Evolutionary conservation across 2,113 vertebrate genomes (phyloP), one percentile per base, ranked within the genome.

Genomic region (Pomatorhinus ruficollis): DNA sequence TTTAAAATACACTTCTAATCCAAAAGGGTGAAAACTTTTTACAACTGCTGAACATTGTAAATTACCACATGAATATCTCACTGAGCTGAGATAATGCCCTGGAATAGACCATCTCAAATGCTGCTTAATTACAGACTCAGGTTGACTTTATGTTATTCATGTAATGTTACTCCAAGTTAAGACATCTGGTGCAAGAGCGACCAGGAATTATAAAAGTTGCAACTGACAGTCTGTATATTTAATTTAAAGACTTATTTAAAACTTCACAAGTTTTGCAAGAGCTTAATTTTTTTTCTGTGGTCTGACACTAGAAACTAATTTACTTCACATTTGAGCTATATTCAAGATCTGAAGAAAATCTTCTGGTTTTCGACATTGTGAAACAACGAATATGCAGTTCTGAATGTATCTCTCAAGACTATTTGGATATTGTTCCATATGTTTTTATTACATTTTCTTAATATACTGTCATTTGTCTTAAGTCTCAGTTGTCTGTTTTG

Each of bases 101-200:
- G 99, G 99, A 98, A 98, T 98, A 98, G 98, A 98, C 98, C 98
- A 99, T 99, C 98, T 99, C 98, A 98, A 97, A 98, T 99, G 99
- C 99, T 99, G 99, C 99, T 99, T 98, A 98, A 98, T 98, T 98
- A 98, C 98, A 98, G 98, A 99, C 99, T 99, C 99, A 99, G 99
- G 99, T 99, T 98, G 97, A 98, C 97, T 98, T 97, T 97, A 97
- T 97, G 98, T 98, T 95, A 95, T 97, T 98, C 98, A 97, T 96
- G 97, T 97, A 94, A 97, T 81, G 98, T 98, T 96, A 97, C 97
- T 97, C 98, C 98, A 75, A 95, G 97, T 81, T 95, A 95, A 63
- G 97, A 94, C 96, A 93, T 95, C 97, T 97, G 98, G 97, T 94
- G 93, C 97, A 92, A 86, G 97, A 90, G 95, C 96, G 61, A 92